A percentile compares a stretch with the other conserved stretches of the same genome.
Conservation (phyloP, 2,888 invertebrate species). For the Macaria notata region DNA sequence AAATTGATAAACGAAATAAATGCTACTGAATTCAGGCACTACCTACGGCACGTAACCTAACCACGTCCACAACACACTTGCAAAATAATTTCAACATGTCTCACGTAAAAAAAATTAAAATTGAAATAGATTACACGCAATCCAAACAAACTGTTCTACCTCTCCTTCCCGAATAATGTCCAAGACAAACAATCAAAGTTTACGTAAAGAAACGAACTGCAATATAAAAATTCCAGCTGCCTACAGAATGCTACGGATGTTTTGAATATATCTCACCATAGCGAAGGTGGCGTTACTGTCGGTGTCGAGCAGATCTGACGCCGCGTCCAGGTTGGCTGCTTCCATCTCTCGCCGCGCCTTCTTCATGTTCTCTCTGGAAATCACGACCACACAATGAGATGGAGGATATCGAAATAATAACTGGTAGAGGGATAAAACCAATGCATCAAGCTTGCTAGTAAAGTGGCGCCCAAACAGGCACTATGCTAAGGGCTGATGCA, state of each 20-base stretch:
- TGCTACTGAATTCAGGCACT: conserved; percentile 2
- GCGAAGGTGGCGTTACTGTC: conserved; percentile 95
- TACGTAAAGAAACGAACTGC: conserved; percentile 17
- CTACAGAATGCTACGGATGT: conserved; percentile 19
- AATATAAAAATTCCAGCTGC: conserved; percentile 17
- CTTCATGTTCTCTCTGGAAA: conserved; percentile 89
- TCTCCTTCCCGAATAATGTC: neutral
- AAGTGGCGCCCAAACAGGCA: neutral
- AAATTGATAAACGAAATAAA: no score
- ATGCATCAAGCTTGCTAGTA: neutral
- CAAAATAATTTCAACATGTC: neutral
- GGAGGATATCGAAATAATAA: no score
- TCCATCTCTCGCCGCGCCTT: conserved; percentile 93
- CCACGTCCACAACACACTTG: conserved; percentile 3
- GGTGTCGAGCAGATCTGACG: conserved; percentile 92
- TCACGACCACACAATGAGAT: no score
- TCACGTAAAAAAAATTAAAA: conserved; percentile 1
- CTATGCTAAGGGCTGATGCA: neutral
- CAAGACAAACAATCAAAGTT: conserved; percentile 1
- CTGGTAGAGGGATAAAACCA: no score
- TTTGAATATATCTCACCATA: conserved; percentile 87
- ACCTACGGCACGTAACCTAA: neutral
- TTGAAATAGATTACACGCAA: neutral
- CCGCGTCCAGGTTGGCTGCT: conserved; percentile 93
- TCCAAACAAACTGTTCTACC: neutral